Percentiles rank a stretch among this genome's conserved stretches.
These are phyloP conservation scores for Galeruca laticollis DNA, from an alignment of 2,888 invertebrate genomes.

Conservation along the genomic window DNA sequence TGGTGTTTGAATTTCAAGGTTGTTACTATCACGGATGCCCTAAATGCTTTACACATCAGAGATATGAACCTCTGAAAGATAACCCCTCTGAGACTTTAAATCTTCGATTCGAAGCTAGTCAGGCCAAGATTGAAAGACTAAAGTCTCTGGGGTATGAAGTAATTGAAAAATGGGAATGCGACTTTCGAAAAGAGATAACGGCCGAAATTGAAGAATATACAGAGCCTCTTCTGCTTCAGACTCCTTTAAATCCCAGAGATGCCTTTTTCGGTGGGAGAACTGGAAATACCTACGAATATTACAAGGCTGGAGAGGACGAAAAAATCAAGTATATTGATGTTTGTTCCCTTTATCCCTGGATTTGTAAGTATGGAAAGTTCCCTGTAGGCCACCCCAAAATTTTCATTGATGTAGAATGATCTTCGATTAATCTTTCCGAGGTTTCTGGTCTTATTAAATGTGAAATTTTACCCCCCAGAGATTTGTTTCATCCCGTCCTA, in stretches of 20 bases:
- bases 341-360: conserved; percentile 48
- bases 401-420: conserved; percentile 38
- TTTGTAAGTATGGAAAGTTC: conserved; percentile 54
- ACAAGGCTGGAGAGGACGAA: conserved; percentile 29
- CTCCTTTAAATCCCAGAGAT: conserved; percentile 42
- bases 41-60: conserved; percentile 20
- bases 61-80: conserved; percentile 26
- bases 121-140: conserved; percentile 17
- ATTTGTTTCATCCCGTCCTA: conserved; percentile 48
- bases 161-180: conserved; percentile 31
- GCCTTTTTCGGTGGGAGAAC: conserved; percentile 45
- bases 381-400: conserved; percentile 56
- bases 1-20: conserved; percentile 46
- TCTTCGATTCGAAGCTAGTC: conserved; percentile 30
- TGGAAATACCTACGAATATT: conserved; percentile 26
- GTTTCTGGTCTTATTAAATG: conserved; percentile 46
- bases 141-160: conserved; percentile 15
- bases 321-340: conserved; percentile 53
- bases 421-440: conserved; percentile 33
- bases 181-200: conserved; percentile 11
- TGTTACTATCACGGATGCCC: conserved; percentile 44
- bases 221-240: conserved; percentile 28
- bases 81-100: conserved; percentile 31
- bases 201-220: not conserved
- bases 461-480: conserved; percentile 44